Conservation (phyloP, 2,113 vertebrate species). For the Labeo rohita region DNA sequence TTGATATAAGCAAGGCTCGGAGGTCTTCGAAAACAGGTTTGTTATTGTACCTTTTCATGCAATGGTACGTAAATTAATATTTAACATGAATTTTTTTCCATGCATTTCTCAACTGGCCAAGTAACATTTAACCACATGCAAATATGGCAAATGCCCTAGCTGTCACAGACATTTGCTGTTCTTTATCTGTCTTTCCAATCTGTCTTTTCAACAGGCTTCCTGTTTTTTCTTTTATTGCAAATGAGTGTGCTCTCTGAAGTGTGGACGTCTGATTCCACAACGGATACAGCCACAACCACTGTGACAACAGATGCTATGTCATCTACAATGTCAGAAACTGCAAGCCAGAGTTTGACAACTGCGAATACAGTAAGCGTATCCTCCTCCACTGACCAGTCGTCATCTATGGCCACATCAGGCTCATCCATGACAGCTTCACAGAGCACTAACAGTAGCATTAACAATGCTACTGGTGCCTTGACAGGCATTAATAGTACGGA, state of each 20-base stretch:
- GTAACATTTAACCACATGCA: not conserved
- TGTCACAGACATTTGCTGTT: not conserved
- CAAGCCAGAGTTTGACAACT: not conserved
- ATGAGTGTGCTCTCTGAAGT: not conserved
- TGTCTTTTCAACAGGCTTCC: not conserved
- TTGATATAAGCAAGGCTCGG: not conserved
- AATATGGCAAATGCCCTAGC: not conserved
- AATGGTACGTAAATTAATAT: not conserved
- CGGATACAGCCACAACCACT: not conserved
- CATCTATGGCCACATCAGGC: not conserved
- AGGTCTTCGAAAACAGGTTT: conserved; percentile 12
- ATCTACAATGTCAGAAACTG: not conserved
- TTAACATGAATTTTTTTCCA: not conserved
- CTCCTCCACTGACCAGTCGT: conserved; percentile 21
- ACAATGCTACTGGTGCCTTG: not conserved
- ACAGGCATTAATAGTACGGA: not conserved
- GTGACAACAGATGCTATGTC: not conserved
- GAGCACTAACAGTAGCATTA: too few species aligned
- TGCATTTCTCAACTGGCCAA: not conserved
- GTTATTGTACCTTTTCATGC: not conserved
- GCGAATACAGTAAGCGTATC: not conserved
- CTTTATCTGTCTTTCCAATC: not conserved
- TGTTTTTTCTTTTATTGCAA: conserved; percentile 1
- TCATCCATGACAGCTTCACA: not conserved
- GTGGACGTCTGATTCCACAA: not conserved